These are phyloP conservation scores for Pasiphila rectangulata DNA, from an alignment of 2,888 invertebrate genomes.

Conservation along the genomic window DNA sequence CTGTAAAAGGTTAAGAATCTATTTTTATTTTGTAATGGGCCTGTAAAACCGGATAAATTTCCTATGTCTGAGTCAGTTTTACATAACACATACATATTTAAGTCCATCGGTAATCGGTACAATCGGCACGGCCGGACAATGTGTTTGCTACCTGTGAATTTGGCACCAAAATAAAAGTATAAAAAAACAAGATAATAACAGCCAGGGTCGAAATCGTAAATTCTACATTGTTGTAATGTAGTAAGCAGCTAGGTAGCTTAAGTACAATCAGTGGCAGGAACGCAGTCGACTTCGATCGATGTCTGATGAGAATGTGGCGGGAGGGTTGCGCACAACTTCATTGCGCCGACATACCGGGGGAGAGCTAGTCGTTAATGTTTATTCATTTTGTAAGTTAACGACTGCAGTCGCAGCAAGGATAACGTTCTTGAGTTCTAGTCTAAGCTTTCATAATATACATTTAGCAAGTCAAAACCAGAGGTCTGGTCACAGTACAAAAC, in stretches of 20 bases:
- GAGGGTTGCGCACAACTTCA: constrained; percentile 55
- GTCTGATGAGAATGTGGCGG: constrained; percentile 43
- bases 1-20: no score
- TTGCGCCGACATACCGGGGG: constrained; percentile 51
- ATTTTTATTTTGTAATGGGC: no score
- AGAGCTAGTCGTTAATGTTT: constrained; percentile 34
- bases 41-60: no score
- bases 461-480: neutral
- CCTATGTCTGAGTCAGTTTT: no score
- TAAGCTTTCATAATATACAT: neutral
- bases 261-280: constrained; percentile 26
- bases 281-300: constrained; percentile 59
- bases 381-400: constrained; percentile 35
- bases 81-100: no score
- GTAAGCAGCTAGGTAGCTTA: constrained; percentile 25
- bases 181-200: no score
- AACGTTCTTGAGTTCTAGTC: constrained; percentile 13
- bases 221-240: no score
- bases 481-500: constrained; percentile 29
- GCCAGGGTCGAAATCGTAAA: no score
- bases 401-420: constrained; percentile 26
- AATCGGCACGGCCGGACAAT: no score
- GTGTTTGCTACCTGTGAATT: no score
- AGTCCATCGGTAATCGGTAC: no score
- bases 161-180: no score